A percentile compares a stretch with the other conserved stretches of the same genome.
phyloP scores from a whole-genome alignment of 2,888 invertebrate genomes.

The Herminia tarsipennalis region DNA sequence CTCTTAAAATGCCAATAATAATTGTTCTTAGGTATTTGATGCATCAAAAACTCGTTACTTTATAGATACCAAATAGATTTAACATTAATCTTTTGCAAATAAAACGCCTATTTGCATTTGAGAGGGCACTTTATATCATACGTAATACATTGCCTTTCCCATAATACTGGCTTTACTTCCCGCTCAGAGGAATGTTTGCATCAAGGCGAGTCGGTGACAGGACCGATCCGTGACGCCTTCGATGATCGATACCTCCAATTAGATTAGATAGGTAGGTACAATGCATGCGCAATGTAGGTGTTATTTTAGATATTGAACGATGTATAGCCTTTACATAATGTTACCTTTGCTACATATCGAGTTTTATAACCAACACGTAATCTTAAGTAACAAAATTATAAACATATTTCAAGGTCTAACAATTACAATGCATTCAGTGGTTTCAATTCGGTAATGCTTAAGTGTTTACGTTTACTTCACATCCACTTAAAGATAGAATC shows the following conservation, averaged over 20 bases:
- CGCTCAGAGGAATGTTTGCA: slow-evolving; percentile 66
- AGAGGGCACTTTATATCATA: too few species aligned
- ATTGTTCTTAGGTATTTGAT: too few species aligned
- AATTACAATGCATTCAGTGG: slow-evolving; percentile 20
- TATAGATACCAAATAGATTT: too few species aligned
- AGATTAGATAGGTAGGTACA: slow-evolving; percentile 11
- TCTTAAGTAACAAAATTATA: slow-evolving; percentile 27
- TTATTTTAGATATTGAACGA: slow-evolving; percentile 20
- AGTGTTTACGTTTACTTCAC: too few species aligned
- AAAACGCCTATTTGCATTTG: too few species aligned
- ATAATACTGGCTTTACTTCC: slow-evolving; percentile 57
- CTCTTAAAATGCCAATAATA: too few species aligned
- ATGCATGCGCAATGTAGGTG: slow-evolving; percentile 34
- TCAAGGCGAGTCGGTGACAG: slow-evolving; percentile 70
- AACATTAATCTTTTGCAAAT: too few species aligned
- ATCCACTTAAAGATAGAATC: too few species aligned
- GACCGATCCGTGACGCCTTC: slow-evolving; percentile 33
- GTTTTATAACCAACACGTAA: slow-evolving; percentile 27
- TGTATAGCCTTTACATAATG: slow-evolving; percentile 7
- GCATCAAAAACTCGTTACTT: too few species aligned
- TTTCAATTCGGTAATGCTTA: slow-evolving; percentile 8
- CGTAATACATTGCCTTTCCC: slow-evolving; percentile 28
- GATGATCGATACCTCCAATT: slow-evolving; percentile 23
- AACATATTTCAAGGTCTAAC: slow-evolving; percentile 34
- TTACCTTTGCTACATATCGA: slow-evolving; percentile 9